These are phyloP conservation scores for Ericerus pela DNA, from an alignment of 1,140 invertebrate species.

Conservation along the genomic window DNA sequence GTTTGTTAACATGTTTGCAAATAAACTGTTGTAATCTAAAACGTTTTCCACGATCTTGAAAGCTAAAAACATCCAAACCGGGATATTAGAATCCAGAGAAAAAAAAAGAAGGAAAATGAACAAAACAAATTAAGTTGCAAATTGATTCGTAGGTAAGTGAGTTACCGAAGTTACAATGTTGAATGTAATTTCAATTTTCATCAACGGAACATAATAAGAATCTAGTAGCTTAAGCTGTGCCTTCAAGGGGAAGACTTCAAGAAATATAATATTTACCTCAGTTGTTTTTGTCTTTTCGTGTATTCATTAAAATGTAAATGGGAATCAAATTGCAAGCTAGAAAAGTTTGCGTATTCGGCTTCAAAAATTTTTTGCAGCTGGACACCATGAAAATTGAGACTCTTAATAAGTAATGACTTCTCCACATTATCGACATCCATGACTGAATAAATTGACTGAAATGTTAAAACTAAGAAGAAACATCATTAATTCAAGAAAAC, in stretches of 20 bases:
- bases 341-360: not conserved
- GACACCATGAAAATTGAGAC: not conserved
- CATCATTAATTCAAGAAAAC: too few relatives aligned
- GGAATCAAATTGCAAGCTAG: not conserved
- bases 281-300: not conserved
- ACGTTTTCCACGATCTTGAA: slow-evolving; percentile 66
- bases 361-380: slow-evolving; percentile 2
- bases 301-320: slow-evolving; percentile 2
- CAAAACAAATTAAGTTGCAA: too few relatives aligned
- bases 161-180: too few relatives aligned
- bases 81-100: not conserved
- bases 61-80: slow-evolving; percentile 40
- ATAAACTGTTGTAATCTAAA: slow-evolving; percentile 69
- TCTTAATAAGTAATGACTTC: not conserved
- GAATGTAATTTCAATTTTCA: too few relatives aligned
- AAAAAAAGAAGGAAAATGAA: too few relatives aligned
- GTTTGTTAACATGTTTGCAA: slow-evolving; percentile 53
- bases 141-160: too few relatives aligned
- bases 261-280: too few relatives aligned
- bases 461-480: too few relatives aligned
- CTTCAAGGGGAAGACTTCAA: too few relatives aligned
- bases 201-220: too few relatives aligned
- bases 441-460: too few relatives aligned
- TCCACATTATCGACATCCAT: not conserved
- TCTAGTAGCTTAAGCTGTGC: too few relatives aligned